These are phyloP conservation scores for Hypsibius dujardini DNA, from an alignment of 1,140 invertebrate species.

Conservation along the genomic window DNA sequence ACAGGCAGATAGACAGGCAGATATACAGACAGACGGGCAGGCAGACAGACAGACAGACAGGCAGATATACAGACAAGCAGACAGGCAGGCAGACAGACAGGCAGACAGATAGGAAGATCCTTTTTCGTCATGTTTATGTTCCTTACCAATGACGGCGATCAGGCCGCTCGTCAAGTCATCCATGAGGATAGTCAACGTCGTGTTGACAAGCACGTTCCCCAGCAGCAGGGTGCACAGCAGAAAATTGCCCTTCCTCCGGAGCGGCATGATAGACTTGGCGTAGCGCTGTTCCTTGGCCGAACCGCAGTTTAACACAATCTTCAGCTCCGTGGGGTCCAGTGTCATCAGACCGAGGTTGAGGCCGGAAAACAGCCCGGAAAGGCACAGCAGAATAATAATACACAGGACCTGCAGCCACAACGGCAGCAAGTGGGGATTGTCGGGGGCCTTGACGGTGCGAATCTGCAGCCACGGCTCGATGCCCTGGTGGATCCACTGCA, in stretches of 20 bases:
- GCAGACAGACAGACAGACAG: no score
- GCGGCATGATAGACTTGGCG: conserved; percentile 63
- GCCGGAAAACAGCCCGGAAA: conserved; percentile 39
- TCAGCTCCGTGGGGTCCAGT: conserved; percentile 39
- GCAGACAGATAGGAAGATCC: no score
- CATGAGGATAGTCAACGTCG: conserved; percentile 80
- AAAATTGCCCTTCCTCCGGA: conserved; percentile 82
- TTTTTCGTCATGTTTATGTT: no score
- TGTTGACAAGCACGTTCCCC: conserved; percentile 94
- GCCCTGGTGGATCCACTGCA: conserved; percentile 33
- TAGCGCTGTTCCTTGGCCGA: conserved; percentile 34
- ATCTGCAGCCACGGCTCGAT: conserved; percentile 27
- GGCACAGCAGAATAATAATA: conserved; percentile 32
- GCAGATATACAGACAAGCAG: no score
- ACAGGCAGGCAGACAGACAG: no score
- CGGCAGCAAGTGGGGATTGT: conserved; percentile 31
- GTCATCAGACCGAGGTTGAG: conserved; percentile 42
- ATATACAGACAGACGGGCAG: no score
- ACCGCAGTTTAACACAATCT: conserved; percentile 33
- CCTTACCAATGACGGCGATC: conserved; percentile 51
- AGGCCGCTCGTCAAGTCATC: conserved; percentile 72
- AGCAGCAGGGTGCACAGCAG: conserved; percentile 78
- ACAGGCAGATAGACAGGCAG: no score
- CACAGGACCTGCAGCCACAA: conserved; percentile 36
- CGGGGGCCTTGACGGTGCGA: conserved; percentile 22